These are phyloP conservation scores for Silurus asotus DNA, from an alignment of 2,113 vertebrate genomes.

Conservation along the genomic window DNA sequence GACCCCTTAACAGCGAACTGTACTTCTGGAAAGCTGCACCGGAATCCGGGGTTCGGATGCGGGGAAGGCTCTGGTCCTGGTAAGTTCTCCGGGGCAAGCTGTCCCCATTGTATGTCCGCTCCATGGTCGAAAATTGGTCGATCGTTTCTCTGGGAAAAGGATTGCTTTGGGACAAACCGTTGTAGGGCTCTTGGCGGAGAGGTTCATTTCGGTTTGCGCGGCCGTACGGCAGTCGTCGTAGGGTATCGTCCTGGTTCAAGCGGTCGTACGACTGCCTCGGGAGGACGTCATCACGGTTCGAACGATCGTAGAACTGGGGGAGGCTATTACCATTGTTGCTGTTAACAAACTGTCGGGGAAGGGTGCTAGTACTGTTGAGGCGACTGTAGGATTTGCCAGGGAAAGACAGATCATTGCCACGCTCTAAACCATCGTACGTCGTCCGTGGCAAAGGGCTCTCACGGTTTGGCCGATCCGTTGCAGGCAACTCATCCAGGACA, in stretches of 20 bases:
- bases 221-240: constrained; percentile 32
- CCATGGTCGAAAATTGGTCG: constrained; percentile 55
- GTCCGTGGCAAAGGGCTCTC: constrained; percentile 44
- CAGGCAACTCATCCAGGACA: constrained; percentile 60
- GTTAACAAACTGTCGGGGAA: background rate
- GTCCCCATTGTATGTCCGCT: constrained; percentile 59
- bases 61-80: constrained; percentile 61
- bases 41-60: constrained; percentile 66
- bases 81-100: constrained; percentile 59
- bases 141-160: constrained; percentile 35
- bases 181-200: constrained; percentile 28
- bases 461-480: constrained; percentile 63
- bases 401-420: background rate
- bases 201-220: constrained; percentile 60
- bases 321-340: background rate
- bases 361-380: background rate
- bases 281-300: constrained; percentile 1
- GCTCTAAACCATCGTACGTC: constrained; percentile 29
- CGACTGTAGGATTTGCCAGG: constrained; percentile 17
- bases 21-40: constrained; percentile 68
- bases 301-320: constrained; percentile 8
- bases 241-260: background rate
- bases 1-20: constrained; percentile 69
- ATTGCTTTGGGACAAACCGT: constrained; percentile 3
- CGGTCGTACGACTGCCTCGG: background rate